phyloP scores from a whole-genome alignment of 2,113 vertebrate species.

The Misgurnus anguillicaudatus region DNA sequence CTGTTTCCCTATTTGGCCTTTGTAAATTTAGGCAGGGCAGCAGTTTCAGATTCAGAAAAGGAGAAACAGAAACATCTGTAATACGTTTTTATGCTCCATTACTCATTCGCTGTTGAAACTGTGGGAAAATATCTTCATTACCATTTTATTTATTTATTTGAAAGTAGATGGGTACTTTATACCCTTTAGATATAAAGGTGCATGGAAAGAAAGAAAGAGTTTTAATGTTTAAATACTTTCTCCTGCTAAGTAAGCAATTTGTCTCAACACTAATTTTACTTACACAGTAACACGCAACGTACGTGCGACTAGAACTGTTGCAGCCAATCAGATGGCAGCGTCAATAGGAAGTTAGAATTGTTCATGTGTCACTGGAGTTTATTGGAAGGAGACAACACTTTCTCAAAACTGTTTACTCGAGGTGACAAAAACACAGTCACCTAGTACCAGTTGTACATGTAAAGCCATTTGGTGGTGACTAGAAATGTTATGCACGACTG shows the following conservation, averaged over 20 bases:
- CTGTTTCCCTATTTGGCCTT: constrained; percentile 32
- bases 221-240: too few species aligned
- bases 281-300: too few species aligned
- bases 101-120: neutral
- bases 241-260: too few species aligned
- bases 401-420: constrained; percentile 60
- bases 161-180: too few species aligned
- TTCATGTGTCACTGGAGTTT: neutral
- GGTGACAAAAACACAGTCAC: constrained; percentile 59
- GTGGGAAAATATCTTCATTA: neutral
- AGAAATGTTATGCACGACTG: constrained; percentile 56
- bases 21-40: neutral
- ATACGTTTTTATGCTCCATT: neutral
- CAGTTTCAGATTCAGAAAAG: constrained; percentile 15
- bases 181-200: too few species aligned
- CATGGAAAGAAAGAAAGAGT: too few species aligned
- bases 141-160: too few species aligned
- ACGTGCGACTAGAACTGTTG: neutral
- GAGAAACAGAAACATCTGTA: constrained; percentile 16
- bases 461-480: constrained; percentile 29
- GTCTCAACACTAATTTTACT: too few species aligned
- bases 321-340: neutral
- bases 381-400: neutral
- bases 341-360: neutral
- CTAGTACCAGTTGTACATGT: constrained; percentile 52